Evolutionary conservation across 2,888 invertebrate genomes (phyloP).

Genomic region (Synanthedon vespiformis): DNA sequence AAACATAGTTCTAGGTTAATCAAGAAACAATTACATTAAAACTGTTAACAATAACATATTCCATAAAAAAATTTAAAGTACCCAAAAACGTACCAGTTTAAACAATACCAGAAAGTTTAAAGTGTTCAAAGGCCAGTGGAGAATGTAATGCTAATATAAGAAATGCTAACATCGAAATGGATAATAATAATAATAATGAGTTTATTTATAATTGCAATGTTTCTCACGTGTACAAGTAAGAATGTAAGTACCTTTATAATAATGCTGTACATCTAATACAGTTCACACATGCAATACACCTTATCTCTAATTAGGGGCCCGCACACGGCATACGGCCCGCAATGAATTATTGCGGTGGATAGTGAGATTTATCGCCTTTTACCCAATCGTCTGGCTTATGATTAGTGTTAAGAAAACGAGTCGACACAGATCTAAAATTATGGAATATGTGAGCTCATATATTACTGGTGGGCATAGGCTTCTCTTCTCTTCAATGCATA

Average conservation of each 20-base stretch:
- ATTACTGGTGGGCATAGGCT: too few relatives aligned
- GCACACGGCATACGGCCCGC: conserved; percentile 4
- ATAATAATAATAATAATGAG: background rate
- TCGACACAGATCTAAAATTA: background rate
- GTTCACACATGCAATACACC: conserved; percentile 23
- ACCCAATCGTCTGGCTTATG: conserved; percentile 33
- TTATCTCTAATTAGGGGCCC: conserved; percentile 1
- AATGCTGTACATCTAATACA: conserved; percentile 3
- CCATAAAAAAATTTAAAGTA: background rate
- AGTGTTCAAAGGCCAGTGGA: too few relatives aligned
- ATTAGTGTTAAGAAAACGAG: conserved; percentile 20
- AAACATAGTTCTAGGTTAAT: background rate
- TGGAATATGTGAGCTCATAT: conserved; percentile 2
- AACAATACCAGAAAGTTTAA: too few relatives aligned
- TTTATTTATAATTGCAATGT: background rate
- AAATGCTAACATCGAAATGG: too few relatives aligned
- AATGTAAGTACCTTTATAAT: background rate
- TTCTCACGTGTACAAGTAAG: background rate
- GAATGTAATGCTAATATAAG: too few relatives aligned
- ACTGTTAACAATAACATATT: background rate
- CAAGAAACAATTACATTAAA: background rate
- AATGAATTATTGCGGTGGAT: conserved; percentile 18
- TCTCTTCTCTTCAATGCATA: too few relatives aligned
- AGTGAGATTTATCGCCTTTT: conserved; percentile 35
- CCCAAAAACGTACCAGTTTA: too few relatives aligned